These are phyloP conservation scores for Prionailurus bengalensis DNA, from an alignment of 2,113 vertebrate genomes.

Conservation along the genomic window DNA sequence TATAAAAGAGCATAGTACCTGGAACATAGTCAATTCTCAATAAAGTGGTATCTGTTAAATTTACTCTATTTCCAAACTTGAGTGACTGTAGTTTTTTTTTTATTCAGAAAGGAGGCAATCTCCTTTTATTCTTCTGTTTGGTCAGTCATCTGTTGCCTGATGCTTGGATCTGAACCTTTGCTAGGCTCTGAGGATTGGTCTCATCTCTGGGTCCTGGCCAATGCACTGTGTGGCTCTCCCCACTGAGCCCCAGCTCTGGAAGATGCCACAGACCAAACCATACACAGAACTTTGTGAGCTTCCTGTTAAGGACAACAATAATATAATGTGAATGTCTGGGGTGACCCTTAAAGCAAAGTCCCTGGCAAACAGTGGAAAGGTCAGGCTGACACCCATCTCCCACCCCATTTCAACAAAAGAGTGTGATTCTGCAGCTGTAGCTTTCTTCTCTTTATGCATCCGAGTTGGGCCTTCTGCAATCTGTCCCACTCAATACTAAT, in stretches of 20 bases:
- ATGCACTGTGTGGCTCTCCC: neutral
- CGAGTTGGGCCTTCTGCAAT: neutral
- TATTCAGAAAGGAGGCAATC: neutral
- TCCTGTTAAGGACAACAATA: neutral
- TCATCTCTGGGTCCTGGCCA: neutral
- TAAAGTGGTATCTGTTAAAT: neutral
- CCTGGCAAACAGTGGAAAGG: neutral
- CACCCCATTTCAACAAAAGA: neutral
- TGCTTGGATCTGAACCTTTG: neutral
- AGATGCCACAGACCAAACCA: neutral
- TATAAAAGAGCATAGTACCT: neutral
- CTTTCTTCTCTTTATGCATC: conserved; percentile 54
- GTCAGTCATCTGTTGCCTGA: neutral
- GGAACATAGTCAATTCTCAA: neutral
- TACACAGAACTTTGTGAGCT: neutral
- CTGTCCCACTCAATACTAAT: conserved; percentile 76
- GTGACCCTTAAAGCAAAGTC: neutral
- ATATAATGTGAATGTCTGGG: neutral
- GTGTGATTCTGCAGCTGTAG: neutral
- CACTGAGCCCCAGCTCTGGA: neutral
- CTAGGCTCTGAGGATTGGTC: neutral
- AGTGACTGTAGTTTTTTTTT: neutral
- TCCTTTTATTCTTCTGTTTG: neutral
- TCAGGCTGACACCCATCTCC: neutral
- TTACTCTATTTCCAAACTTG: neutral